Base-by-base conservation (phyloP, 2,797 vertebrate genomes). In the Sebastes matsubarae region DNA sequence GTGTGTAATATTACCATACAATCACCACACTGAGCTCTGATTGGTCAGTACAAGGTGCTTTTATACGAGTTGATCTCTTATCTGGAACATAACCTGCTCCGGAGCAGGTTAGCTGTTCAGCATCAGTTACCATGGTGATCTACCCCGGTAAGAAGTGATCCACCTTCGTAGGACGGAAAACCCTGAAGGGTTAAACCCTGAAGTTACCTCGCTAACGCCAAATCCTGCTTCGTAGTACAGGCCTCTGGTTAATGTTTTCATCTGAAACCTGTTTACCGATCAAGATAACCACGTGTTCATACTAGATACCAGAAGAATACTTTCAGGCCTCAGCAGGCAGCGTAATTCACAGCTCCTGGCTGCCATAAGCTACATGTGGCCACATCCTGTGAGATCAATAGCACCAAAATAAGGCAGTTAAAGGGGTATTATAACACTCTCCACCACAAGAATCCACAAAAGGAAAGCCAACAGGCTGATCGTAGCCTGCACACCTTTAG, bases 381-480 rank as follows among this genome's bases (percentile, higher is more conserved):
- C 77, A 16, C 11, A 64, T 88, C 81, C 81, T 72, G 58, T 87
- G 16, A 73, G 55, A 67, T 80, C 68, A 80, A 85, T 94, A 96
- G 95, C 94, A 96, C 95, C 94, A 94, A 86, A 74, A 89, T 66
- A 75, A 90, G 71, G 86, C 80, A 88, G 80, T 78, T 60, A 77
- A 83, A 79, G 32, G 70, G 71, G 73, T 70, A n/a, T 72, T 36
- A 73, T 36, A 58, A 42, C 69, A 77, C 63, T 81, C 57, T 86
- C 67, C 68, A 76, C 77, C 72, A 18, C 65, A 74, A 54, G 57
- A 67, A 75, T 80, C 64, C 58, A 63, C 55, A 55, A 82, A 74
- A 73, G 54, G 29, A 81, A 86, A 88, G 68, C 71, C 71, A 75
- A 77, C 58, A 81, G 80, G 64, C 50, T 54, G n/a, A 54, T 9